Conservation (phyloP, 2,888 invertebrate species). For the Drosophila nigricruria region DNA sequence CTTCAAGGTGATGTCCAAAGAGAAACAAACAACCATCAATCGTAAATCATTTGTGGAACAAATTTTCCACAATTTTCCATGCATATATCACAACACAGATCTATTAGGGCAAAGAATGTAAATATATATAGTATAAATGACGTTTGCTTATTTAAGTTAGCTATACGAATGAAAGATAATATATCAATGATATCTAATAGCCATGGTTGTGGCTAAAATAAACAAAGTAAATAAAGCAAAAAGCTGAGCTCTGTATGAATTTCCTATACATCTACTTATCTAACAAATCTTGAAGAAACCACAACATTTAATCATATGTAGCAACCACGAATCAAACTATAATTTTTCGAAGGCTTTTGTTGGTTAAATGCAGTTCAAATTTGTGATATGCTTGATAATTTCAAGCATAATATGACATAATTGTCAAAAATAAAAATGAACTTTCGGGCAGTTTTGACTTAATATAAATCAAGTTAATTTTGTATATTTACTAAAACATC, state of each 20-base stretch:
- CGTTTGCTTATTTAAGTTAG: not conserved
- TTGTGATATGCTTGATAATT: not conserved
- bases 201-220: not conserved
- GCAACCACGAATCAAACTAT: not conserved
- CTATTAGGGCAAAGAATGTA: not conserved
- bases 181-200: not conserved
- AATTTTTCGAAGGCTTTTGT: not conserved
- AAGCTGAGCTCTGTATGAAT: not conserved
- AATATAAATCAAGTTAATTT: too few relatives aligned
- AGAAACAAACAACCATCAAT: constrained; percentile 51
- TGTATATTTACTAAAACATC: not conserved
- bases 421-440: not conserved
- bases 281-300: not conserved
- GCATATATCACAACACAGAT: constrained; percentile 10
- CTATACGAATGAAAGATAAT: constrained; percentile 1
- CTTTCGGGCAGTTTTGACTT: too few relatives aligned
- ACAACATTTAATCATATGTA: not conserved
- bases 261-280: not conserved
- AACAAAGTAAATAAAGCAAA: not conserved
- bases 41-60: constrained; percentile 9
- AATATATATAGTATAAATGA: not conserved
- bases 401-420: too few relatives aligned
- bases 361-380: not conserved
- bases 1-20: constrained; percentile 34
- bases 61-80: not conserved